Percentiles rank a stretch among this genome's conserved stretches.
These are phyloP conservation scores for Agonopterix heracliana DNA, from an alignment of 2,888 invertebrate species.

Conservation along the genomic window DNA sequence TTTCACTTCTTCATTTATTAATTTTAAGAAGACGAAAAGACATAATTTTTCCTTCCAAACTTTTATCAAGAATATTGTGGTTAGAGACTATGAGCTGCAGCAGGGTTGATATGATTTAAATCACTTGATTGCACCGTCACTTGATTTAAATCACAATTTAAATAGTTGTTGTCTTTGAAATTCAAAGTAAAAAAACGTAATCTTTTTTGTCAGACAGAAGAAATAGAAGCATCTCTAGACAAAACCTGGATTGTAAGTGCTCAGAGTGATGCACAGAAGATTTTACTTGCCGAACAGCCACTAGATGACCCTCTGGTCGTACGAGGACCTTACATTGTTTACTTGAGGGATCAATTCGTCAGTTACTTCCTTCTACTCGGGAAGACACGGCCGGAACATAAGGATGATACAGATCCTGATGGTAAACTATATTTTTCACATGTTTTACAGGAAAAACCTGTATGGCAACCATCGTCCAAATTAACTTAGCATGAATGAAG, in stretches of 20 bases:
- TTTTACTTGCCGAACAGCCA: slow-evolving; percentile 79
- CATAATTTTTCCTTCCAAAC: no score
- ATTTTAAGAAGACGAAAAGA: no score
- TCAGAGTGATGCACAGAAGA: slow-evolving; percentile 85
- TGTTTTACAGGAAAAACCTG: neutral
- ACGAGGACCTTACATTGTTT: slow-evolving; percentile 89
- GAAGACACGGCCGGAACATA: slow-evolving; percentile 67
- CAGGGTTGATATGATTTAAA: no score
- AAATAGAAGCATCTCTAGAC: slow-evolving; percentile 85
- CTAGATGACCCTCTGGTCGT: slow-evolving; percentile 82
- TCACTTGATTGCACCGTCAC: no score
- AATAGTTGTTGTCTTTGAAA: neutral
- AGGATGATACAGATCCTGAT: slow-evolving; percentile 77
- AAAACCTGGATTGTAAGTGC: slow-evolving; percentile 95
- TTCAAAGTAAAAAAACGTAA: neutral
- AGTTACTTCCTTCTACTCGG: slow-evolving; percentile 90
- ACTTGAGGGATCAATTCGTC: slow-evolving; percentile 83
- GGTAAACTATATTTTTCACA: slow-evolving; percentile 58
- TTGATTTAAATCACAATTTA: no score
- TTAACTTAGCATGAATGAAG: neutral
- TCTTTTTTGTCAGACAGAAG: slow-evolving; percentile 73
- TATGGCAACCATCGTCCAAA: neutral
- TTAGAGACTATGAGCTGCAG: no score
- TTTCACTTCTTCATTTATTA: no score
- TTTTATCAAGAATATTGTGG: no score